Conservation (phyloP, 2,113 vertebrate genomes). For the Patagioenas fasciata region DNA sequence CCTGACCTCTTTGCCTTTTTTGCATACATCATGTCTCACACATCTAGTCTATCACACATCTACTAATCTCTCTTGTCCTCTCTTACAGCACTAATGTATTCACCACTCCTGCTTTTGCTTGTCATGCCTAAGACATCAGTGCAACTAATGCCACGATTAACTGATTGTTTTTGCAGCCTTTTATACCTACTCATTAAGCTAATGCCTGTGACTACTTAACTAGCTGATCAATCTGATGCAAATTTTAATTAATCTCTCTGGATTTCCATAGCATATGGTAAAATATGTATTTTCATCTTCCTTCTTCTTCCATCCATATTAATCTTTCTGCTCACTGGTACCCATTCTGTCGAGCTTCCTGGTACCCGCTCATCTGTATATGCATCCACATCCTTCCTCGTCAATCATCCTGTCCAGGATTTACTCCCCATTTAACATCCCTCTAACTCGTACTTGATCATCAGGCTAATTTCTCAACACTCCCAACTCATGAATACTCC, state of each 20-base stretch:
- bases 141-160: neutral
- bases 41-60: neutral
- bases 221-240: constrained; percentile 40
- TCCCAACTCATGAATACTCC: constrained; percentile 48
- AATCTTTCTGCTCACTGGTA: neutral
- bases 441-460: neutral
- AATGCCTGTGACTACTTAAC: neutral
- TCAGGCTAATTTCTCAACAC: constrained; percentile 34
- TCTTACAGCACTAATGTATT: neutral
- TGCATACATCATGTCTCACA: neutral
- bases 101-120: neutral
- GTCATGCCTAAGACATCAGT: neutral
- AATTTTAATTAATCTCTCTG: constrained; percentile 36
- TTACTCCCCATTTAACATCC: constrained; percentile 8
- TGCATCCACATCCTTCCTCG: constrained; percentile 20
- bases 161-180: neutral
- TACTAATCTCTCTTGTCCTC: neutral
- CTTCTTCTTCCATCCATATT: constrained; percentile 26
- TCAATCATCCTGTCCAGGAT: constrained; percentile 31
- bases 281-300: neutral
- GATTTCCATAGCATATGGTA: constrained; percentile 41
- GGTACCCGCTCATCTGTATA: neutral
- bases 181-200: constrained; percentile 7
- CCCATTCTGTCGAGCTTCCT: constrained; percentile 6
- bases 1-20: constrained; percentile 5